These are phyloP conservation scores for Anniella stebbinsi DNA, from an alignment of 2,797 vertebrate genomes.

Conservation along the genomic window DNA sequence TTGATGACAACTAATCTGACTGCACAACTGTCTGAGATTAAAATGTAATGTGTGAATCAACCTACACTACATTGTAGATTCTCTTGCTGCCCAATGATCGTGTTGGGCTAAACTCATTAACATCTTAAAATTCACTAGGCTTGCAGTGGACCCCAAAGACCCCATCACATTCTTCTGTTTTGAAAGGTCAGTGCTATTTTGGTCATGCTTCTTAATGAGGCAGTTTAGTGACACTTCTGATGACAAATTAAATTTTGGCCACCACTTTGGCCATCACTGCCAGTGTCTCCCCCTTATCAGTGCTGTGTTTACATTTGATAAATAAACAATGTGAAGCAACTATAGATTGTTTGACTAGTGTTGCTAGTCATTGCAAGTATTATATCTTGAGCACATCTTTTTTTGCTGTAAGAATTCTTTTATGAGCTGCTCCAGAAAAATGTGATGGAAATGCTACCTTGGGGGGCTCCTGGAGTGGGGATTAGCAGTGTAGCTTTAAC, in stretches of 20 bases:
- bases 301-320: not conserved
- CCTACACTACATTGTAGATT: not conserved
- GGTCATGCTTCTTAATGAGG: not conserved
- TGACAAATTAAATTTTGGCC: not conserved
- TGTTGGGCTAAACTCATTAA: not conserved
- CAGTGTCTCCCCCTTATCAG: not conserved
- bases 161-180: not conserved
- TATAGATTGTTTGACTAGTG: not conserved
- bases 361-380: not conserved
- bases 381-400: not conserved
- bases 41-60: not conserved
- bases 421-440: not conserved
- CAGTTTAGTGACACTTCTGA: fast-evolving
- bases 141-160: not conserved
- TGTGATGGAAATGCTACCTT: not conserved
- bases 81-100: not conserved
- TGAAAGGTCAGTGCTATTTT: not conserved
- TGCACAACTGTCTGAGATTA: not conserved
- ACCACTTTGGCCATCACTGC: not conserved
- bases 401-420: not conserved
- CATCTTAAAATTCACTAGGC: not conserved
- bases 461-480: not conserved
- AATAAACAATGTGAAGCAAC: not conserved
- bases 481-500: not conserved
- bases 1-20: not conserved